phyloP scores from a whole-genome alignment of 2,113 vertebrate genomes.

The Oreochromis spilurus region DNA sequence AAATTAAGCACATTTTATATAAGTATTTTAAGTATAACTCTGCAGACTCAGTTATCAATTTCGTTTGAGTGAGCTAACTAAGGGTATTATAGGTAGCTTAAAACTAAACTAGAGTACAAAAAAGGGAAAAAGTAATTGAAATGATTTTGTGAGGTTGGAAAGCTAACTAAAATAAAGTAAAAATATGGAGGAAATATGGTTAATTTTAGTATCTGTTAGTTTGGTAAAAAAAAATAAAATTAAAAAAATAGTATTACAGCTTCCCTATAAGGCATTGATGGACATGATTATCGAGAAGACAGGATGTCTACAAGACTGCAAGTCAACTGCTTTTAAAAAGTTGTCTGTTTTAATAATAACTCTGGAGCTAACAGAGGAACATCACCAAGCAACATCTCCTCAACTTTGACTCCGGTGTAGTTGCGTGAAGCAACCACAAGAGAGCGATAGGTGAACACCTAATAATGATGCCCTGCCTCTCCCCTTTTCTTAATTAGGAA shows the following conservation, averaged over 20 bases:
- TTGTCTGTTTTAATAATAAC: neutral
- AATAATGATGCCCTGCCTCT: neutral
- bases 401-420: neutral
- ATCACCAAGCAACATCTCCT: neutral
- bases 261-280: neutral
- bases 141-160: neutral
- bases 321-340: neutral
- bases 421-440: neutral
- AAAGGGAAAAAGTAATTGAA: neutral
- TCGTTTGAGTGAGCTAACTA: neutral
- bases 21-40: neutral
- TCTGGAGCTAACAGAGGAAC: neutral
- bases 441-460: slow-evolving; percentile 23
- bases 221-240: neutral
- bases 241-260: neutral
- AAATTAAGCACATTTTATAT: neutral
- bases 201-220: neutral
- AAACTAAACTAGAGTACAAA: neutral
- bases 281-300: neutral
- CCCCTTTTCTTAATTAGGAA: neutral
- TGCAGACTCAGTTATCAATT: neutral
- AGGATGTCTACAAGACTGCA: neutral
- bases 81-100: neutral
- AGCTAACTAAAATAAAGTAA: neutral
- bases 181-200: neutral